Base-by-base conservation (phyloP, 2,888 invertebrate species). In the Spisula subtruncata region DNA sequence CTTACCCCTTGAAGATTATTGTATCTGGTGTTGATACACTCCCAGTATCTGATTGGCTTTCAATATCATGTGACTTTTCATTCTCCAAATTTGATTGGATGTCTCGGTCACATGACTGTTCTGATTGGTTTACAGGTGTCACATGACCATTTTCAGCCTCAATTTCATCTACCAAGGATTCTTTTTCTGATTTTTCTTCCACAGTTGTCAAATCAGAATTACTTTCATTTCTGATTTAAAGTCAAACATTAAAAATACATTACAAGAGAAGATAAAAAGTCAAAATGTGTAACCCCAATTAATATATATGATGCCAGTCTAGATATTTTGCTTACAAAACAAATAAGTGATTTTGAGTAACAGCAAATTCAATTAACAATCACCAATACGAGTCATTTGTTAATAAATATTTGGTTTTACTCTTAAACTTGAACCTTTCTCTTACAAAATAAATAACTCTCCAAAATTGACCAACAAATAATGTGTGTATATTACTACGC, bases 11-110 rank as follows among this genome's bases (percentile, higher is more conserved):
- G 29, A 86, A 86, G n/a, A 94, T 91, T 12, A 95, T 94, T 51
- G 94, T 95, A 82, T 95, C 95, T 82, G 95, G 93, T 79, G 95
- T 94, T 32, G 95, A 95, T 20, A 93, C 88, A 91, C 94, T 94
- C 51, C 91, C 90, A 20, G 93, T 92, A 75, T 94, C 91, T 90
- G 93, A 92, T 90, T 91, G 92, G 91, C 89, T 92, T 35, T 92
- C 92, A 79, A n/a, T 54, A 81, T 92, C 92, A 90, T 66, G 83
- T 91, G 92, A 92, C 88, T 60, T 89, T 51, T 60, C 86, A 88
- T 92, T 91, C 54, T 86, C 83, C 41, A 75, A 84, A 71, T 86
- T 80, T 86, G 85, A 89, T 89, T 87, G 87, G 80, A 25, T 71
- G 16, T 51, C 71, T 75, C 48, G 60, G 66, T 90, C 87, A 90